Evolutionary conservation across 2,888 invertebrate genomes (phyloP).

Genomic region (Parapristionchus giblindavisi): DNA sequence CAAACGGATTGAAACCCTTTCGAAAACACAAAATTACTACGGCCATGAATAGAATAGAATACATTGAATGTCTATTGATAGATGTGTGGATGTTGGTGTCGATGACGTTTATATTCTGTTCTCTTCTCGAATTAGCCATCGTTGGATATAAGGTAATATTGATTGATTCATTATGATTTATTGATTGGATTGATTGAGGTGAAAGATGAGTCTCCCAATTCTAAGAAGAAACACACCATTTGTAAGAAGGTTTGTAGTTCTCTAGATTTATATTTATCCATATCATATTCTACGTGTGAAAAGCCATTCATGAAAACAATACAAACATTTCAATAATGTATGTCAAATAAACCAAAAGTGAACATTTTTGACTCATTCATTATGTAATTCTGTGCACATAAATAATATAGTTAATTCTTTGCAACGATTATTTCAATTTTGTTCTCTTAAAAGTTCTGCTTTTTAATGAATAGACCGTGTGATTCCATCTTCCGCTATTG

Average conservation of each 20-base stretch:
- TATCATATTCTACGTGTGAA: too few species aligned
- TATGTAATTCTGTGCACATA: too few species aligned
- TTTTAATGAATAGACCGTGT: not conserved
- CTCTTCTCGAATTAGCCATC: conserved; percentile 67
- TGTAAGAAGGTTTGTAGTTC: conserved; percentile 36
- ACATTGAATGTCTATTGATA: conserved; percentile 12
- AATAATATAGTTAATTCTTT: too few species aligned
- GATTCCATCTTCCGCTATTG: too few species aligned
- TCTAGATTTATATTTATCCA: not conserved
- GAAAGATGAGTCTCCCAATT: conserved; percentile 41
- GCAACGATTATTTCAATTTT: too few species aligned
- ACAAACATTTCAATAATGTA: too few species aligned
- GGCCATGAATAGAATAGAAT: too few species aligned
- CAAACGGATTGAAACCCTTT: too few species aligned
- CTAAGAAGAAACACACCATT: conserved; percentile 35
- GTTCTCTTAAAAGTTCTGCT: not conserved
- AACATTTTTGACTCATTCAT: too few species aligned
- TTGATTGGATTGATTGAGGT: conserved; percentile 34
- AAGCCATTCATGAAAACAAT: too few species aligned
- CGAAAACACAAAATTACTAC: too few species aligned
- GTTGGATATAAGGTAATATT: conserved; percentile 64
- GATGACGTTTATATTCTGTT: conserved; percentile 68
- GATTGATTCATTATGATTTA: conserved; percentile 8
- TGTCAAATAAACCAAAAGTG: too few species aligned
- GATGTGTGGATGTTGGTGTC: conserved; percentile 69